phyloP scores from a whole-genome alignment of 2,888 invertebrate species.

The Meta bourneti region DNA sequence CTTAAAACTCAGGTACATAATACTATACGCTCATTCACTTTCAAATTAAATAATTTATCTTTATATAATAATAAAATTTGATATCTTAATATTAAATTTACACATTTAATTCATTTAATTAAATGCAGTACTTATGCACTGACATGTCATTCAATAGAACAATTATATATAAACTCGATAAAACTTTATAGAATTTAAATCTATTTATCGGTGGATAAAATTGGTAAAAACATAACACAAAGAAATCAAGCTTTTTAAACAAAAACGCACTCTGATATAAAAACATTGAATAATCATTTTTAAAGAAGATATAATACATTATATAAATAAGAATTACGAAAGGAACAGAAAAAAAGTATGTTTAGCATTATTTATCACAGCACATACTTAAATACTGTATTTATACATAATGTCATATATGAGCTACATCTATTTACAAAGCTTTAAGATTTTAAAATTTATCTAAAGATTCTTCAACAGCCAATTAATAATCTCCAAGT shows the following conservation, averaged over 20 bases:
- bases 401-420: conserved; percentile 66
- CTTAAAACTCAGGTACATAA: conserved; percentile 52
- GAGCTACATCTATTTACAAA: conserved; percentile 65
- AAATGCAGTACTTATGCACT: neutral
- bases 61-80: conserved; percentile 34
- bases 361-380: conserved; percentile 70
- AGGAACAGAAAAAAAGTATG: conserved; percentile 70
- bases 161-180: conserved; percentile 57
- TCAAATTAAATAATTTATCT: conserved; percentile 62
- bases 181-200: conserved; percentile 29
- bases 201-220: conserved; percentile 49
- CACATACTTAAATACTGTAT: conserved; percentile 73
- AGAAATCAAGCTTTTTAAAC: conserved; percentile 68
- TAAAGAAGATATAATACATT: conserved; percentile 59
- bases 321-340: conserved; percentile 53
- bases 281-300: conserved; percentile 59
- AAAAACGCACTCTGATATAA: conserved; percentile 63
- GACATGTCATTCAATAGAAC: conserved; percentile 29
- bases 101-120: neutral
- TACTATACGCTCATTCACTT: conserved; percentile 21
- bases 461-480: conserved; percentile 69
- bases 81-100: conserved; percentile 25
- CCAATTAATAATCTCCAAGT: conserved; percentile 66
- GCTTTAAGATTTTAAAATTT: conserved; percentile 45
- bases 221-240: conserved; percentile 69